Evolutionary conservation across 2,113 vertebrate genomes (phyloP).

Genomic region (Lagopus leucura): DNA sequence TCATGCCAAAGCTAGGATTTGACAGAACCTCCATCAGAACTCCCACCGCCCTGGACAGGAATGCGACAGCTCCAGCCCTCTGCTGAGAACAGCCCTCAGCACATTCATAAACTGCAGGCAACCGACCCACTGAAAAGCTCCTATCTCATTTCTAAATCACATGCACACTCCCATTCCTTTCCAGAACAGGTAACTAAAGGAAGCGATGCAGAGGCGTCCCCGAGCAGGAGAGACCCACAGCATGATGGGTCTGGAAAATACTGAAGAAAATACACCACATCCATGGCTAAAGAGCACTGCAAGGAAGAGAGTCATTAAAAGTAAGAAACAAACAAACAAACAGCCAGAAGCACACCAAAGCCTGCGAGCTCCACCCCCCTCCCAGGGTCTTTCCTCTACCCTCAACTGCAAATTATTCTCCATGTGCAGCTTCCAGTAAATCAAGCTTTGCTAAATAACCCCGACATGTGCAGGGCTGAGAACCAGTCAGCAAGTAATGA

Average conservation of each 20-base stretch:
- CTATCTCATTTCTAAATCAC: background rate
- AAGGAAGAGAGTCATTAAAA: background rate
- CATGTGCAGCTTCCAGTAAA: conserved; percentile 19
- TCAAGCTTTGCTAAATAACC: conserved; percentile 56
- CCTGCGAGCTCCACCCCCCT: background rate
- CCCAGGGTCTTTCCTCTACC: conserved; percentile 28
- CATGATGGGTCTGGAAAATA: background rate
- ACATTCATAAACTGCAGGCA: conserved; percentile 34
- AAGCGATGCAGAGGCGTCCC: background rate
- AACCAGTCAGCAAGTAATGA: conserved; percentile 66
- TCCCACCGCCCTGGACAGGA: conserved; percentile 25
- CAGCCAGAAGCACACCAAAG: background rate
- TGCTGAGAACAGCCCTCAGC: background rate
- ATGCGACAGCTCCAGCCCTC: background rate
- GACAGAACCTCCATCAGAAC: conserved; percentile 48
- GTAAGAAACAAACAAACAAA: background rate
- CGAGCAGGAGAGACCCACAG: background rate
- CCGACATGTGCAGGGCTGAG: conserved; percentile 54
- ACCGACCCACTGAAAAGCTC: background rate
- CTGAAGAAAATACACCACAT: background rate
- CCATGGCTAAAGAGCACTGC: background rate
- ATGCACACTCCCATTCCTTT: background rate
- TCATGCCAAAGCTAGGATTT: conserved; percentile 28
- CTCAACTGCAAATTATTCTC: conserved; percentile 39
- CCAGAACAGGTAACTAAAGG: background rate